phyloP scores from a whole-genome alignment of 2,888 invertebrate species.

The Cryptocephalus primarius region DNA sequence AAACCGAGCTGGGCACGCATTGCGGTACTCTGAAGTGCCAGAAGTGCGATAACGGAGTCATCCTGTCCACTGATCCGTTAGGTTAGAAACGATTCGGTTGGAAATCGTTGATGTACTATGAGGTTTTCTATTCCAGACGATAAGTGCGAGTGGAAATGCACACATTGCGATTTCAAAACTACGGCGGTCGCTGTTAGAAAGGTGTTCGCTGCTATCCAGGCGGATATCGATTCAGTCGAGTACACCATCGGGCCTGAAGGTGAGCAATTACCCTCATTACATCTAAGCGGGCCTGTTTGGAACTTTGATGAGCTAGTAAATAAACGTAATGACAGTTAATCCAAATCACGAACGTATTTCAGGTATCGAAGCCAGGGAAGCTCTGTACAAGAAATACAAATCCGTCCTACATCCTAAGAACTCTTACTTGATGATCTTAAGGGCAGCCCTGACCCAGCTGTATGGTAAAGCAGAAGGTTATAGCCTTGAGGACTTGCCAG shows the following conservation, averaged over 20 bases:
- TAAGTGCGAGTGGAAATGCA: constrained; percentile 49
- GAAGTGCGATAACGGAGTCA: constrained; percentile 61
- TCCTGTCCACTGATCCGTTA: constrained; percentile 53
- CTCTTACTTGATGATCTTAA: constrained; percentile 54
- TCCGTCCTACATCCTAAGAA: constrained; percentile 66
- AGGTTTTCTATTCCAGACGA: constrained; percentile 9
- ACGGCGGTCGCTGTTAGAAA: constrained; percentile 49
- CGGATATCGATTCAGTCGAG: constrained; percentile 56
- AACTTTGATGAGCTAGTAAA: neutral
- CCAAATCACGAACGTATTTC: neutral
- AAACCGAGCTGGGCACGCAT: constrained; percentile 69
- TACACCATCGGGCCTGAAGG: constrained; percentile 45
- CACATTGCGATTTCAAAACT: constrained; percentile 55
- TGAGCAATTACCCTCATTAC: neutral
- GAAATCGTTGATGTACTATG: neutral
- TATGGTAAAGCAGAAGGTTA: constrained; percentile 70
- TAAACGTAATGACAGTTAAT: neutral
- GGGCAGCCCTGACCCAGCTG: constrained; percentile 62
- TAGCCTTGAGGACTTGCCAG: constrained; percentile 57
- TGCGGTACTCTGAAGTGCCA: constrained; percentile 69
- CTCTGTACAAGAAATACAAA: constrained; percentile 33
- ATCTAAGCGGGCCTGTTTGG: too few relatives aligned
- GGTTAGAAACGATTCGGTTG: constrained; percentile 39
- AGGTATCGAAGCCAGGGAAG: constrained; percentile 51
- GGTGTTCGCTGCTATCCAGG: constrained; percentile 52